Base-by-base conservation (phyloP, 2,113 vertebrate genomes). In the Nothocercus nigrocapillus region DNA sequence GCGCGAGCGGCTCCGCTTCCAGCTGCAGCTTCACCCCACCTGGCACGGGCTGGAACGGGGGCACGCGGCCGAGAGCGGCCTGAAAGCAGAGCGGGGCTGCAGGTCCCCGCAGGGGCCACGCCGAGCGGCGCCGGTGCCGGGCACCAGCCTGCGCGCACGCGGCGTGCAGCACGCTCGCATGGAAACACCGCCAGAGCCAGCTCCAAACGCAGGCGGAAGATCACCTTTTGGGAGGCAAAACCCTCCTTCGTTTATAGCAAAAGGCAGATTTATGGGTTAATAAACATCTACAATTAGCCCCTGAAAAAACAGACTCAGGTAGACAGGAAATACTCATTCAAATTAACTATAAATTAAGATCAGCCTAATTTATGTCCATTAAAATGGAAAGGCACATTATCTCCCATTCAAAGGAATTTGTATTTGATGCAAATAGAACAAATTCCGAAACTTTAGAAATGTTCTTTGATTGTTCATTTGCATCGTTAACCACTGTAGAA, bases 261-360 rank as follows among this genome's bases (percentile, higher is more conserved):
- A 85, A 66, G 86, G 47, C 70, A 90, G 97, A 97, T 97, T 98
- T 97, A 97, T 96, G 94, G 94, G 97, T 98, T 98, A 98, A 98
- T 98, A 98, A 98, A 97, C 97, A 97, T 97, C 97, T 97, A 97
- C 84, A 91, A 94, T 51, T 92, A 95, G 91, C 86, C 47, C 61
- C 96, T 96, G 96, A 97, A 98, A 97, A 98, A 98, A 96, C 84
- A 97, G 87, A 97, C 96, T 94, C 98, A 98, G 98, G 98, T 98
- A 98, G 98, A 95, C 87, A 90, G 96, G 94, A 98, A 98, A 98
- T 98, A 98, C 89, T 98, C 98, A 98, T 97, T 98, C 97, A 97
- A 97, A 98, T 98, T 97, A 98, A 97, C 97, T 82, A 98, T 98
- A 98, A 98, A 98, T 98, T 98, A 98, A 98, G 97, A 98, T 97